Conservation (phyloP, 1,140 invertebrate genomes). For the Psilanteris sp. region DNA sequence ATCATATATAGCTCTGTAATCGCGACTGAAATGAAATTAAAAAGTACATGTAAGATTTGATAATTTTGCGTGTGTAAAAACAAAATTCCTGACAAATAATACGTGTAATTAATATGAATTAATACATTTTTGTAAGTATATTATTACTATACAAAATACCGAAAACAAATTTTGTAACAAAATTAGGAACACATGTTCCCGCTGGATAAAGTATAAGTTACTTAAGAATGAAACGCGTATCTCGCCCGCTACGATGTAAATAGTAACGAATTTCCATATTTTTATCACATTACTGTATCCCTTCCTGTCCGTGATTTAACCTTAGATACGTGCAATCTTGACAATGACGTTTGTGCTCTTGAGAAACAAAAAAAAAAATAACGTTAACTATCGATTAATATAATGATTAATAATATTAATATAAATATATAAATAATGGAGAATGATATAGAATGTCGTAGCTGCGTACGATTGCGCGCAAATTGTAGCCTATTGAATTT, state of each 20-base stretch:
- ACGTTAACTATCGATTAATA: slow-evolving; percentile 54
- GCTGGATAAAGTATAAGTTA: slow-evolving; percentile 35
- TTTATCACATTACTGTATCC: slow-evolving; percentile 48
- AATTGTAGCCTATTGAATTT: slow-evolving; percentile 52
- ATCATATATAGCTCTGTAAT: too few species aligned
- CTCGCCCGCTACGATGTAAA: slow-evolving; percentile 64
- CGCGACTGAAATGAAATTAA: too few species aligned
- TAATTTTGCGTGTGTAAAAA: too few species aligned
- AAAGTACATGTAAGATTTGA: too few species aligned
- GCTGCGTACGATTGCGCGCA: slow-evolving; percentile 36
- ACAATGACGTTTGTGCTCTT: slow-evolving; percentile 53
- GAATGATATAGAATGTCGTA: slow-evolving; percentile 51
- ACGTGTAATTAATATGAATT: too few species aligned
- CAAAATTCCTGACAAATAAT: too few species aligned
- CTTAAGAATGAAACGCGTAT: slow-evolving; percentile 60
- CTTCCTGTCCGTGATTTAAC: slow-evolving; percentile 56
- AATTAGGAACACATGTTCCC: slow-evolving; percentile 13
- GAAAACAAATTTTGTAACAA: not conserved
- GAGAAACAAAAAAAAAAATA: slow-evolving; percentile 39
- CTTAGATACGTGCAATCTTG: slow-evolving; percentile 62
- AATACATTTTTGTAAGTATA: too few species aligned
- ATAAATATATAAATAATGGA: slow-evolving; percentile 58
- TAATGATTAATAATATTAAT: slow-evolving; percentile 61
- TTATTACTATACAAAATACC: too few species aligned
- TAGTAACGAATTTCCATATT: slow-evolving; percentile 63